Evolutionary conservation across 1,140 invertebrate species (phyloP), one percentile per base, ranked within the genome.

Genomic region (Caerostris darwini): DNA sequence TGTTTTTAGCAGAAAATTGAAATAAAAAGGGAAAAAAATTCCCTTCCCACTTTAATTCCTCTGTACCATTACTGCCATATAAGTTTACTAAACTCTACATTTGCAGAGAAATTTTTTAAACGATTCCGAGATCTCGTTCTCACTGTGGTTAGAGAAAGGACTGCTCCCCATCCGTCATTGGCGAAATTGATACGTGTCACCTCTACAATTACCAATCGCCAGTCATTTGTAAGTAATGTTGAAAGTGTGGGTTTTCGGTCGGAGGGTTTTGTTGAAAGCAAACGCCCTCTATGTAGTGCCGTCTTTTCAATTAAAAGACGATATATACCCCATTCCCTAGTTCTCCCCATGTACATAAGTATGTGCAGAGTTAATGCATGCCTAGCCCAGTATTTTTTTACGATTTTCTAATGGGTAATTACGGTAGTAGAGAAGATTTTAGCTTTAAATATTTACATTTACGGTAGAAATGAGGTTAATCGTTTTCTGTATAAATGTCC

Each of bases 101-200:
- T 7, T 10, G 54, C 4, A 17, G 56, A 19, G 10, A 19, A 59
- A 58, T 50, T 58, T 85, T 58, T 85, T 85, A 59, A 34, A n/a
- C 3, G 3, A 85, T 58, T 19, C n/a, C n/a, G 56, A 59, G 19
- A 77, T 19, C 34, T 14, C 67, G 8, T 71, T 71, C n/a, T 19
- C 71, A 53, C 3, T 85, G 7, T 14, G n/a, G 56, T 85, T 85
- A 12, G 3, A 19, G 14, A 58, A 67, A 54, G 50, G 12, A 67
- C 14, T 6, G 57, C 6, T 77, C 54, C 6, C 34, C 88, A 91
- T 91, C 90, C 12, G 71, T 91, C 90, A 82, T 82, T 91, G 19
- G 19, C 6, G 61, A 91, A 91, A 91, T 91, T 91, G 90, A 83
- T 91, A 91, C 54, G 71, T 91, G 90, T 91, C 77, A 91, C 71